Conservation (phyloP, 2,113 vertebrate genomes). For the Platysternon megacephalum region DNA sequence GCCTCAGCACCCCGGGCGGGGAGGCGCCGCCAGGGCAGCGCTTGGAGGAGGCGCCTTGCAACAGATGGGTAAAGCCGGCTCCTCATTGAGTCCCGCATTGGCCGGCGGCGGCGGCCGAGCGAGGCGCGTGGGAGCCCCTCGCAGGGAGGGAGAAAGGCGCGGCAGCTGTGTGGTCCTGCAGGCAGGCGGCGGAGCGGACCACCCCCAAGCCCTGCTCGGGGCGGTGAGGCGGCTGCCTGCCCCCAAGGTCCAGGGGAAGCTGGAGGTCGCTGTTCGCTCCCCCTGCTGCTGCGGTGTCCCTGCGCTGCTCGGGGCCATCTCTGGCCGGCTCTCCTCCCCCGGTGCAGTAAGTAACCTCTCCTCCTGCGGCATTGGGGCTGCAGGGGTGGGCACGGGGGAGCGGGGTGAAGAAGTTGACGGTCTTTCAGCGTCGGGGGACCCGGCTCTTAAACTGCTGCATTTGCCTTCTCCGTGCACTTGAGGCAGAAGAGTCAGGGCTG, state of each 20-base stretch:
- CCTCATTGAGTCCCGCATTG: slow-evolving; percentile 57
- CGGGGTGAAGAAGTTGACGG: neutral
- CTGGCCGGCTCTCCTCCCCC: neutral
- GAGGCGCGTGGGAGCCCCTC: slow-evolving; percentile 15
- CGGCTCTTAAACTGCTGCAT: neutral
- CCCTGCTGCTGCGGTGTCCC: neutral
- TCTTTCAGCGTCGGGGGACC: neutral
- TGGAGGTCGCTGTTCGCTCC: neutral
- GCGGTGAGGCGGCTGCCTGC: too few species aligned
- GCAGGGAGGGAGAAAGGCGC: slow-evolving; percentile 31
- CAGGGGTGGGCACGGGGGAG: neutral
- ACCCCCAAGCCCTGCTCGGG: fast-evolving
- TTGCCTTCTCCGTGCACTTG: neutral
- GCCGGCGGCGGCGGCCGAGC: slow-evolving; percentile 16
- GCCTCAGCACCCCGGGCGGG: neutral
- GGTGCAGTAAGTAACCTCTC: neutral
- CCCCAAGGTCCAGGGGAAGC: neutral
- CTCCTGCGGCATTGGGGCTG: neutral
- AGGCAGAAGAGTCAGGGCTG: too few species aligned
- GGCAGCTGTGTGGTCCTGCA: slow-evolving; percentile 23
- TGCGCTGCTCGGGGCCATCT: neutral
- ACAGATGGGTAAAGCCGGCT: slow-evolving; percentile 78
- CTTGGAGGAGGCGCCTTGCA: slow-evolving; percentile 74
- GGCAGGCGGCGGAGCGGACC: neutral
- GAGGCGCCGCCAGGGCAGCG: neutral